These are phyloP conservation scores for Rousettus madagascariensis DNA, from an alignment of 2,797 vertebrate species.

Conservation along the genomic window DNA sequence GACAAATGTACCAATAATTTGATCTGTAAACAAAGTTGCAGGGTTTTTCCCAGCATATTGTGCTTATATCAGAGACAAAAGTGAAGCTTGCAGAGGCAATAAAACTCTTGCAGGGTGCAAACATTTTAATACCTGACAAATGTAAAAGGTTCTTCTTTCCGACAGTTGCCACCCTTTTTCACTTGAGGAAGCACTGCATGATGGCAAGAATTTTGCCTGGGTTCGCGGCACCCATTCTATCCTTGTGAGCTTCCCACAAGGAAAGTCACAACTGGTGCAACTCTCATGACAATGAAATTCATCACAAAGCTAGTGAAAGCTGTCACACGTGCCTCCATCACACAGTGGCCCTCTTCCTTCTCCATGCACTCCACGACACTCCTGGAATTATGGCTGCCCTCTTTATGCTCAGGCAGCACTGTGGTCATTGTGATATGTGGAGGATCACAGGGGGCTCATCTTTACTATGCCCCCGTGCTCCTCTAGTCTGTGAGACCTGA, in stretches of 20 bases:
- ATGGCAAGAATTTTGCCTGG: neutral
- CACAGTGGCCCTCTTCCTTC: neutral
- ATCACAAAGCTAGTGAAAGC: neutral
- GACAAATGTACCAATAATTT: constrained; percentile 10
- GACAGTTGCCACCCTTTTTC: neutral
- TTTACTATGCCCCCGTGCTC: neutral
- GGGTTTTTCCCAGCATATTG: neutral
- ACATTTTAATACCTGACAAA: constrained; percentile 25
- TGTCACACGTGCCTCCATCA: neutral
- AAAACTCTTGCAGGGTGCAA: neutral
- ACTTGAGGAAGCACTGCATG: neutral
- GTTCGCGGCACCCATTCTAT: neutral
- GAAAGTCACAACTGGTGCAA: neutral
- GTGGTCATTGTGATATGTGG: neutral
- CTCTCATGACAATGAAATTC: neutral
- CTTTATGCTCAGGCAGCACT: neutral
- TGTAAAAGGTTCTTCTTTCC: neutral
- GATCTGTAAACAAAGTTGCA: neutral
- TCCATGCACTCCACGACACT: neutral
- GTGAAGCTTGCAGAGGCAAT: neutral
- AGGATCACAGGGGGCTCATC: neutral
- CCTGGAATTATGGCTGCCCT: neutral
- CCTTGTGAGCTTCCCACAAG: neutral
- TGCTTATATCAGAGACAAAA: neutral
- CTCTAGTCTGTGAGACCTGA: neutral